Evolutionary conservation across 2,113 vertebrate genomes (phyloP), one percentile per base, ranked within the genome.

Genomic region (Cavia porcellus): DNA sequence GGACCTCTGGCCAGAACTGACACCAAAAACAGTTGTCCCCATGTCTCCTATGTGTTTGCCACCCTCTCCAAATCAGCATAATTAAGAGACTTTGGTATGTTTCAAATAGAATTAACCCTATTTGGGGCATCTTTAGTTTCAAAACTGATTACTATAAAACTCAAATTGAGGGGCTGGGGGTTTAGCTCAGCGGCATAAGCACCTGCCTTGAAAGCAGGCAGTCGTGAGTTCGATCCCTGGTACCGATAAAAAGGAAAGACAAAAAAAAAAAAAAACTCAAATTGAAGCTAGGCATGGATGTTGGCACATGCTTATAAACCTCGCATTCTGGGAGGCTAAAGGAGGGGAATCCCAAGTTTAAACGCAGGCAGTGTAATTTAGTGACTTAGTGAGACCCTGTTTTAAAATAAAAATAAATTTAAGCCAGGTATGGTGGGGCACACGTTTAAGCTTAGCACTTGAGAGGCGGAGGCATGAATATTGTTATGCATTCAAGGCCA

Each of bases 61-160:
- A 89, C n/a, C 28, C 42, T 86, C 7, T 38, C 38, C 25, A 7
- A 86, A 28, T 45, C 55, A 93, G 38, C 79, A 86, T 32, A 94
- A 47, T 94, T 90, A 35, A 87, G 13, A 55, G 75, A 50, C 25
- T 32, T 50, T 3, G 19, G 11, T 24, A 19, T 38, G 7, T 72
- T 72, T 72, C n/a, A 72, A 20, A 50, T 32, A 90, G 22, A 93
- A 30, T 12, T 92, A 81, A 84, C 68, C 75, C 64, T 96, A 64
- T 85, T 80, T 75, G 3, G 6, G 59, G 22, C 64, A 86, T 95
- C 62, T 86, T 88, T 92, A 57, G 52, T 82, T 90, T 96, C n/a
- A 85, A 95, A 90, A 94, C 61, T 79, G 79, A 83, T 92, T 45
- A 70, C 59, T 82, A n/a, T 75, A 68, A 90, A 94, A 77, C 42